Percentiles rank a stretch among this genome's conserved stretches.
Evolutionary conservation across 2,797 vertebrate species (phyloP).

Genomic region (Vespertilio murinus): DNA sequence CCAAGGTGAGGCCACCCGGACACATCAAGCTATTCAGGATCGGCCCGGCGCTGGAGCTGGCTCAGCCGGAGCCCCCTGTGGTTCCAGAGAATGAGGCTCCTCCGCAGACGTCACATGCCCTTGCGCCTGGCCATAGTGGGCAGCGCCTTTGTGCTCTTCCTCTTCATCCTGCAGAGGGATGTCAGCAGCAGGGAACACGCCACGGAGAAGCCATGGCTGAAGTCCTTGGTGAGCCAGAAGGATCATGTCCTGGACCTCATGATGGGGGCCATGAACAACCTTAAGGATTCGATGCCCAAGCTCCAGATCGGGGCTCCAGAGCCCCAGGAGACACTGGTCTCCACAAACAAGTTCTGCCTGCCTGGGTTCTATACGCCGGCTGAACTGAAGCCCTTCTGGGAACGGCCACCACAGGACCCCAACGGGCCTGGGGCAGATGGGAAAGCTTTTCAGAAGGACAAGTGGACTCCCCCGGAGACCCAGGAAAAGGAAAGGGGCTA

Average conservation of each 20-base stretch:
- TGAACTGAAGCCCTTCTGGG: slow-evolving; percentile 90
- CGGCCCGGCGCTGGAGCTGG: neutral
- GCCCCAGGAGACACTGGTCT: slow-evolving; percentile 63
- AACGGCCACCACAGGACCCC: slow-evolving; percentile 90
- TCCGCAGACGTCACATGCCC: slow-evolving; percentile 86
- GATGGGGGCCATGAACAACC: slow-evolving; percentile 91
- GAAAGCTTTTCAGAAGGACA: slow-evolving; percentile 86
- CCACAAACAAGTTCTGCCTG: slow-evolving; percentile 85
- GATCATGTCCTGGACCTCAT: slow-evolving; percentile 91
- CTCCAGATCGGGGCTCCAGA: slow-evolving; percentile 93
- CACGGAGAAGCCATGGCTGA: slow-evolving; percentile 90
- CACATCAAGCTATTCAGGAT: neutral
- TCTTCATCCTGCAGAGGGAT: slow-evolving; percentile 91
- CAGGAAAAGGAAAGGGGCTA: slow-evolving; percentile 92
- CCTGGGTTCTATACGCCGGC: slow-evolving; percentile 88
- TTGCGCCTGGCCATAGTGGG: slow-evolving; percentile 89
- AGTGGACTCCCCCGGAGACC: slow-evolving; percentile 87
- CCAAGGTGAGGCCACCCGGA: neutral
- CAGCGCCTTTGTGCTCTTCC: slow-evolving; percentile 89
- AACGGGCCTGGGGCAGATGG: slow-evolving; percentile 88
- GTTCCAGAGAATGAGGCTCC: slow-evolving; percentile 85
- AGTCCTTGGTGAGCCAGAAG: slow-evolving; percentile 89
- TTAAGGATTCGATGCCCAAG: slow-evolving; percentile 87
- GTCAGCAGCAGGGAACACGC: slow-evolving; percentile 80
- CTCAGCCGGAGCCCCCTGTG: accelerated